These are phyloP conservation scores for Grammomys surdaster DNA, from an alignment of 2,113 vertebrate species.

Conservation along the genomic window DNA sequence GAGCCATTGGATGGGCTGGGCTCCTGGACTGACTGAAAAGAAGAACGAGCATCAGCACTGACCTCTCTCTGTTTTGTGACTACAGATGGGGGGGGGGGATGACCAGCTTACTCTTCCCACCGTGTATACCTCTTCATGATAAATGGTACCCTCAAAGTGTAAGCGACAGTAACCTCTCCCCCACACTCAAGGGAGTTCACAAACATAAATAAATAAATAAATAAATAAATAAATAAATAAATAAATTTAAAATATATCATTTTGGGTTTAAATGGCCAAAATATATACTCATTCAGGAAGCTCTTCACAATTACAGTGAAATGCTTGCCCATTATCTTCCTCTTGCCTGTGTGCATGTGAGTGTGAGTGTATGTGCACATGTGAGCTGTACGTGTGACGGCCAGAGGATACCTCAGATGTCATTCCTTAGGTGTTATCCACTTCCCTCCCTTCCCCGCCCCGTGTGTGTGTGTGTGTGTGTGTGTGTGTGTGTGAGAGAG, in stretches of 20 bases:
- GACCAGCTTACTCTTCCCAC: background rate
- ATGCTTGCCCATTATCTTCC: background rate
- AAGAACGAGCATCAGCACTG: background rate
- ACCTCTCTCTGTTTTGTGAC: background rate
- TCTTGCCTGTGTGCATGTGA: background rate
- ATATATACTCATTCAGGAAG: background rate
- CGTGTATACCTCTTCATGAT: background rate
- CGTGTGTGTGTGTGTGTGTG: too few species aligned
- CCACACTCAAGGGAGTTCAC: background rate
- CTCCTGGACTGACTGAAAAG: background rate
- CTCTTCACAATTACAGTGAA: background rate
- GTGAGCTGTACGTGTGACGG: background rate
- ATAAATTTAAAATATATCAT: background rate
- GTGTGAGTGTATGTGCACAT: background rate
- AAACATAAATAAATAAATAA: background rate
- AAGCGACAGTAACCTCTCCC: background rate
- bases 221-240: background rate
- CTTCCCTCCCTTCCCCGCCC: background rate
- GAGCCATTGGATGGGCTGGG: background rate
- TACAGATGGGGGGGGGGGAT: background rate
- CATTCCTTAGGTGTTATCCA: background rate
- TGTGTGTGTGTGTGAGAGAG: too few species aligned
- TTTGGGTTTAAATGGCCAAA: slow-evolving; percentile 3
- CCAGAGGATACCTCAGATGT: background rate
- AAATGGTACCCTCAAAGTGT: background rate